phyloP scores from a whole-genome alignment of 2,888 invertebrate species.

The Ormyrus thymus region DNA sequence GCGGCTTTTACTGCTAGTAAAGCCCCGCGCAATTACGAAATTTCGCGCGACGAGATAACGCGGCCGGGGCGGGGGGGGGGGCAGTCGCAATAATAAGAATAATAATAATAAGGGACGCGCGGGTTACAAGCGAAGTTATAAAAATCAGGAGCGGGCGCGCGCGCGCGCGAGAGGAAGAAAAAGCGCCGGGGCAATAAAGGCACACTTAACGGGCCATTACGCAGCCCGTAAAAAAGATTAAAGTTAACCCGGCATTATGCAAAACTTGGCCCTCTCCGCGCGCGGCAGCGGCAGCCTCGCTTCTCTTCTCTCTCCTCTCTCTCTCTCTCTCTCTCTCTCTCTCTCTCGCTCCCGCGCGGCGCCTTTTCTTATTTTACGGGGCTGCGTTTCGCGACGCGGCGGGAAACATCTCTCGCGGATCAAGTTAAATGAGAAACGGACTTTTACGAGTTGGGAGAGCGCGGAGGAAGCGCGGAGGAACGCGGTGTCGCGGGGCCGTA shows the following conservation, averaged over 20 bases:
- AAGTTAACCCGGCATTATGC: constrained; percentile 70
- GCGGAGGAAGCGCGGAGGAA: not conserved
- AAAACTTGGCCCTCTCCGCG: constrained; percentile 62
- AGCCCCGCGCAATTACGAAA: constrained; percentile 28
- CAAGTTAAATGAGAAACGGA: constrained; percentile 44
- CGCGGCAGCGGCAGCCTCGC: not conserved
- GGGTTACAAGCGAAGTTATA: constrained; percentile 20
- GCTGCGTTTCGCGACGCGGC: not conserved
- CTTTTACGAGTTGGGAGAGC: constrained; percentile 28
- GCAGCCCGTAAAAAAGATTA: constrained; percentile 69
- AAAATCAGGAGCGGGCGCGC: constrained; percentile 23
- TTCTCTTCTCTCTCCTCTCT: not conserved
- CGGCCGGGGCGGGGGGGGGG: not conserved
- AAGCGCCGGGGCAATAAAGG: constrained; percentile 57
- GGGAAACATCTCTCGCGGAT: constrained; percentile 32
- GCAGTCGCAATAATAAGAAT: not conserved
- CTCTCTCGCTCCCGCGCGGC: not conserved
- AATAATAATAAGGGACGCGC: constrained; percentile 6
- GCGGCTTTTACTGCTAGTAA: constrained; percentile 9
- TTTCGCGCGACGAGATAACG: constrained; percentile 13
- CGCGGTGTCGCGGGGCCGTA: not conserved
- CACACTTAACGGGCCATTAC: constrained; percentile 68
- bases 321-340: not conserved
- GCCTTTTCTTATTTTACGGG: constrained; percentile 15
- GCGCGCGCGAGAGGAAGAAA: not conserved